Conservation (phyloP, 1,140 invertebrate species). For the Asbolus verrucosus region DNA sequence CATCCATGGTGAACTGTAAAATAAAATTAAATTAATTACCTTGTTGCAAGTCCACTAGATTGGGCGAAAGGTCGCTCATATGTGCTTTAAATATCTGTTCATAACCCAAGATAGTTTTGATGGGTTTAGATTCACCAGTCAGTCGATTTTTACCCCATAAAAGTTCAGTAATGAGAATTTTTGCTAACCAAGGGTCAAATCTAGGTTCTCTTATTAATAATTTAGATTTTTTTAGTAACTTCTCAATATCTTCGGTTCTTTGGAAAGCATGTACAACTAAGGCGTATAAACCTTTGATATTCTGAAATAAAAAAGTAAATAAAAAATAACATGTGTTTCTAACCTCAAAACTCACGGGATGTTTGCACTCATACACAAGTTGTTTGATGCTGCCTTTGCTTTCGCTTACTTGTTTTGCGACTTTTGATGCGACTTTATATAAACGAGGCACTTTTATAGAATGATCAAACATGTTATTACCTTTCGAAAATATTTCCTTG, state of each 20-base stretch:
- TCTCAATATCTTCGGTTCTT: conserved; percentile 73
- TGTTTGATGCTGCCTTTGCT: conserved; percentile 79
- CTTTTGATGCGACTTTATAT: conserved; percentile 78
- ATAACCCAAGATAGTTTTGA: conserved; percentile 76
- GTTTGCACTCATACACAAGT: conserved; percentile 76
- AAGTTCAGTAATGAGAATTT: conserved; percentile 83
- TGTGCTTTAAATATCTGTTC: conserved; percentile 69
- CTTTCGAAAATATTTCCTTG: conserved; percentile 39
- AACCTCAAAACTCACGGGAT: conserved; percentile 62
- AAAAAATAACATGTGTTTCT: conserved; percentile 21
- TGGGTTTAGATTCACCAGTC: conserved; percentile 75
- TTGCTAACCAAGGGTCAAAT: conserved; percentile 78
- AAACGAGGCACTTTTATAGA: conserved; percentile 81
- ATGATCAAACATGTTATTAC: conserved; percentile 70
- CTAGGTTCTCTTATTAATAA: conserved; percentile 76
- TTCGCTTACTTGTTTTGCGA: conserved; percentile 74
- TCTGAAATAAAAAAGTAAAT: conserved; percentile 69
- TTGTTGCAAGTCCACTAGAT: conserved; percentile 6
- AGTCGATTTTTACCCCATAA: conserved; percentile 83
- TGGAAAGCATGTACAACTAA: conserved; percentile 80
- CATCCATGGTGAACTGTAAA: conserved; percentile 65
- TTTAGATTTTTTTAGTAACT: conserved; percentile 72
- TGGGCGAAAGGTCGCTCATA: conserved; percentile 57
- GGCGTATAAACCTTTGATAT: conserved; percentile 77
- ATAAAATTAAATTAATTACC: conserved; percentile 58